These are phyloP conservation scores for Halcyon smyrnensis DNA, from an alignment of 2,797 vertebrate species.

Conservation along the genomic window DNA sequence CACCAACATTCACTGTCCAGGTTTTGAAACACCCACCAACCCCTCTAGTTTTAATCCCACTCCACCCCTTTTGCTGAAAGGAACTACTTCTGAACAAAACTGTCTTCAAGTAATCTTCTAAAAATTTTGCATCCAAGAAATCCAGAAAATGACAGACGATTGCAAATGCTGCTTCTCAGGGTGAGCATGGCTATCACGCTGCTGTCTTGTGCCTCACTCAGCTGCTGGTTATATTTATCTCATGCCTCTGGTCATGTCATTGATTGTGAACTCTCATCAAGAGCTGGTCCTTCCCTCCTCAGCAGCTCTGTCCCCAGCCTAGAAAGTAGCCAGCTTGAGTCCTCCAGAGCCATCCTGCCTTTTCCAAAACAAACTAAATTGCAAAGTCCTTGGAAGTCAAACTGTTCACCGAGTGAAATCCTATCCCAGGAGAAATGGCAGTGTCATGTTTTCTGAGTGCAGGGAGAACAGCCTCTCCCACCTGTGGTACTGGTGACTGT, in stretches of 20 bases:
- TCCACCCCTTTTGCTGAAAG: not conserved
- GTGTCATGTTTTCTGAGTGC: accelerated
- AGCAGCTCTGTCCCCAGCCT: not conserved
- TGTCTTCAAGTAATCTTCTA: not conserved
- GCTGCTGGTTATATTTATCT: not conserved
- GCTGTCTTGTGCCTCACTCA: not conserved
- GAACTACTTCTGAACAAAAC: not conserved
- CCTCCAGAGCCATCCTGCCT: not conserved
- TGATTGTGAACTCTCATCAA: not conserved
- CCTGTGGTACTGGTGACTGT: not conserved
- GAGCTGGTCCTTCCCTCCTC: not conserved
- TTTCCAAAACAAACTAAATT: not conserved
- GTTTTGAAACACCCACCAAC: not conserved
- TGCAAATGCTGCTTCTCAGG: not conserved
- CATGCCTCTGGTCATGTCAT: not conserved
- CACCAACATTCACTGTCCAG: not conserved
- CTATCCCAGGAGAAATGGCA: not conserved
- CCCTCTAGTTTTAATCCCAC: not conserved
- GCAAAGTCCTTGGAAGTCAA: not conserved
- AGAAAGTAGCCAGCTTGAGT: not conserved
- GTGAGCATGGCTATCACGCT: not conserved
- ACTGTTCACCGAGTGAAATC: not conserved
- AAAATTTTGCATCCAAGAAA: not conserved
- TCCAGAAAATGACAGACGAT: not conserved
- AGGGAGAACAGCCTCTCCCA: not conserved